Conservation (phyloP, 1,140 invertebrate genomes). For the Apis mellifera region DNA sequence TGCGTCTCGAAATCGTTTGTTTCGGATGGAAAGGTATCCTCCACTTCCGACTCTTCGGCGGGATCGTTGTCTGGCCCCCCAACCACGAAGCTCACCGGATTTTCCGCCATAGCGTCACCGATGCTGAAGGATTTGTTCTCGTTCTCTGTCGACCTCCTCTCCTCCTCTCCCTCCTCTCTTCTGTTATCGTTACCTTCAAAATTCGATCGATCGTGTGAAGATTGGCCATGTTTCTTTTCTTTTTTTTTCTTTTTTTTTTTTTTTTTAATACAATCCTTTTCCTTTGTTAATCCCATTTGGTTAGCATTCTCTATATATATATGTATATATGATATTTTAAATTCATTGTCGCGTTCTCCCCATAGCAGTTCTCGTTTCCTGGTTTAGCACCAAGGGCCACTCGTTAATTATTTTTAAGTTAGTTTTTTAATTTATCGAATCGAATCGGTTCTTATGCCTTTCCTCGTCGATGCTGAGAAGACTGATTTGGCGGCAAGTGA, state of each 20-base stretch:
- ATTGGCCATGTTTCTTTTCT: not conserved
- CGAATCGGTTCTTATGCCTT: not conserved
- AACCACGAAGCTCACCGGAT: constrained; percentile 80
- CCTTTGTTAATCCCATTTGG: not conserved
- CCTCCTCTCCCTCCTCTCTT: constrained; percentile 41
- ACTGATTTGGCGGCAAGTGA: too few species aligned
- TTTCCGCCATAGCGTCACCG: constrained; percentile 69
- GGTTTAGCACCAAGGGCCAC: constrained; percentile 11
- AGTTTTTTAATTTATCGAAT: not conserved
- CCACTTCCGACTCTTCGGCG: constrained; percentile 77
- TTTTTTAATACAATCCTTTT: not conserved
- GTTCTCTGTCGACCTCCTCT: constrained; percentile 18
- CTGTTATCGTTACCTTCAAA: constrained; percentile 74
- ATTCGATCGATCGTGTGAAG: constrained; percentile 34
- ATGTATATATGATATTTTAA: constrained; percentile 24
- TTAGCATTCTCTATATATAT: not conserved
- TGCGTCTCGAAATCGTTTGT: constrained; percentile 58
- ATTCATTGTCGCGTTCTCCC: constrained; percentile 11
- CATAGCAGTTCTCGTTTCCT: not conserved
- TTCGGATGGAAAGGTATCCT: constrained; percentile 79
- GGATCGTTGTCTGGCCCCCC: constrained; percentile 78
- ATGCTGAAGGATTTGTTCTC: constrained; percentile 7
- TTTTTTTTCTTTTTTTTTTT: too few species aligned
- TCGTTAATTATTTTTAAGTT: not conserved
- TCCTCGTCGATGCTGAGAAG: not conserved